Conservation (phyloP, 2,113 vertebrate genomes). For the Channa maculata region DNA sequence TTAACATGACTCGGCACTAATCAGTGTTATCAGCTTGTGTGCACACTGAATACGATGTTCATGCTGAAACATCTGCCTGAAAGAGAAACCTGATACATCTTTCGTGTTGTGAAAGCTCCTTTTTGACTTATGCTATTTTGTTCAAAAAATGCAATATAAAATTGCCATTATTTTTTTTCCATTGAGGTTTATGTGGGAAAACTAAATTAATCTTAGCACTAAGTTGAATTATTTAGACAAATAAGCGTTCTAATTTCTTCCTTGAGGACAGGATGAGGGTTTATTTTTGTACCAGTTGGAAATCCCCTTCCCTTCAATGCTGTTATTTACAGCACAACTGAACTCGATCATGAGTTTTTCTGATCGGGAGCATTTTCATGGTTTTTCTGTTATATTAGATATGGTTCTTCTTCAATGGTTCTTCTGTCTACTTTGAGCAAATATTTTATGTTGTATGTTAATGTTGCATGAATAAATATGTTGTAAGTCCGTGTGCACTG, state of each 20-base stretch:
- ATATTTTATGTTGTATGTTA: background rate
- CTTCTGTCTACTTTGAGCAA: conserved; percentile 47
- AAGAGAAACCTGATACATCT: too few species aligned
- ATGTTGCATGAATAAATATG: background rate
- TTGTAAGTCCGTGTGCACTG: background rate
- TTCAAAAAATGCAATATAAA: background rate
- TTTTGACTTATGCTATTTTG: too few species aligned
- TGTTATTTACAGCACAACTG: conserved; percentile 47
- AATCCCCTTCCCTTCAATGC: conserved; percentile 34
- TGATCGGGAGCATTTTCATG: conserved; percentile 40
- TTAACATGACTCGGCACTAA: too few species aligned
- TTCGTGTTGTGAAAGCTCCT: too few species aligned
- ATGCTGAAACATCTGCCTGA: too few species aligned
- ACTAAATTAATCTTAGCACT: background rate
- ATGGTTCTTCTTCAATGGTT: conserved; percentile 42
- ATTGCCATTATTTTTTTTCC: background rate
- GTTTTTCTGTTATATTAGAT: conserved; percentile 27
- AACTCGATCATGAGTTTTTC: conserved; percentile 65
- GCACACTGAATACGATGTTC: too few species aligned
- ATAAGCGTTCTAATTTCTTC: conserved; percentile 21
- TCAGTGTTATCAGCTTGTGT: too few species aligned
- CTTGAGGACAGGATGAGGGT: conserved; percentile 19
- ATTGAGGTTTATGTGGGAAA: background rate
- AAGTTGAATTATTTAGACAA: conserved; percentile 6
- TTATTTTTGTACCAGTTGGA: conserved; percentile 36